phyloP scores from a whole-genome alignment of 2,888 invertebrate genomes.

The Agrochola litura region DNA sequence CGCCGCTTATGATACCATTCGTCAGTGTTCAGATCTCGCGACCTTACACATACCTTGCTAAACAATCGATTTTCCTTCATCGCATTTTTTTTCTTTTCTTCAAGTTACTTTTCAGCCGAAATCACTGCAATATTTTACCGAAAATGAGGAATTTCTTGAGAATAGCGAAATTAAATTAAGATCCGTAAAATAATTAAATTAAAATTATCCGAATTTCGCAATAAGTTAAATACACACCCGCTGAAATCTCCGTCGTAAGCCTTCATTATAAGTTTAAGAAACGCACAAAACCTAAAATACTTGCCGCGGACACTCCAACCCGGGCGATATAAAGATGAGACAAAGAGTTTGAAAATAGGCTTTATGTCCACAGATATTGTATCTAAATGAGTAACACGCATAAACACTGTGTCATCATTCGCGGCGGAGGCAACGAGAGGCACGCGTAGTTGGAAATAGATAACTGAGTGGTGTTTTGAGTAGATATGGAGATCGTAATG shows the following conservation, averaged over 20 bases:
- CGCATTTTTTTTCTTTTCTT: background rate
- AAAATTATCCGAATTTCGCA: background rate
- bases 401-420: constrained; percentile 46
- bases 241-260: constrained; percentile 54
- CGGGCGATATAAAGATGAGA: constrained; percentile 22
- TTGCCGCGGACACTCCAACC: constrained; percentile 6
- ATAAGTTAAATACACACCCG: constrained; percentile 57
- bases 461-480: constrained; percentile 51
- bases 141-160: background rate
- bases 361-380: constrained; percentile 34
- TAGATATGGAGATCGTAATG: constrained; percentile 68
- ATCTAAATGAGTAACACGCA: constrained; percentile 33
- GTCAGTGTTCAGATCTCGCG: constrained; percentile 4
- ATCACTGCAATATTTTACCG: background rate
- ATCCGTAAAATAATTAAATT: background rate
- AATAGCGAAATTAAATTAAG: background rate
- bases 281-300: constrained; percentile 14
- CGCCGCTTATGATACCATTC: constrained; percentile 1
- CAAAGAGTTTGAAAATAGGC: constrained; percentile 41
- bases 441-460: constrained; percentile 59
- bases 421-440: constrained; percentile 15
- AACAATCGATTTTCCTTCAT: background rate
- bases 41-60: constrained; percentile 12
- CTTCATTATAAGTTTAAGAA: constrained; percentile 53
- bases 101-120: background rate